Evolutionary conservation across 2,113 vertebrate genomes (phyloP).

Genomic region (Illadopsis cleaveri): DNA sequence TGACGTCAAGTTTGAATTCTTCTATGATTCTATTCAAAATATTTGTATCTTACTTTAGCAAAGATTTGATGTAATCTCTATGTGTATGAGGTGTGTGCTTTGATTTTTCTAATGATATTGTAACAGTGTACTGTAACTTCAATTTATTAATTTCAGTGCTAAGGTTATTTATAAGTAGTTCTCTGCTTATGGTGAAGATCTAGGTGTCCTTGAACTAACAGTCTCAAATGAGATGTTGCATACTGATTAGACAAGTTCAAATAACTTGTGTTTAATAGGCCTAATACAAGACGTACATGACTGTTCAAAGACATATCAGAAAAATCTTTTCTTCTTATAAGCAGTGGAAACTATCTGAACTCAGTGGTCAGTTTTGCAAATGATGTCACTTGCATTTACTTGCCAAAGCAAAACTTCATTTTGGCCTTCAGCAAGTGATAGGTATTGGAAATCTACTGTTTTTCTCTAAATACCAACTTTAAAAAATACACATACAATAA

Average conservation of each 20-base stretch:
- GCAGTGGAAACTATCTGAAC: background rate
- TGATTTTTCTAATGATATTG: constrained; percentile 50
- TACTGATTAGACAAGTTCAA: background rate
- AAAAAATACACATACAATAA: background rate
- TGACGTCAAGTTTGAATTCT: constrained; percentile 33
- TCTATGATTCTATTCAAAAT: constrained; percentile 18
- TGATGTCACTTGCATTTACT: background rate
- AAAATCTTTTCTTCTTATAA: background rate
- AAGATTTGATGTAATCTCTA: constrained; percentile 3
- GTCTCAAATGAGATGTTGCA: background rate
- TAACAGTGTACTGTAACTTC: constrained; percentile 16
- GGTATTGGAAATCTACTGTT: background rate
- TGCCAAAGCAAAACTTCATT: background rate
- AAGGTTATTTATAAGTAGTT: constrained; percentile 22
- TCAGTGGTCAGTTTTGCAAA: background rate
- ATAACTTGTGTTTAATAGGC: background rate
- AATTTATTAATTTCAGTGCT: constrained; percentile 28
- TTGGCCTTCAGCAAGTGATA: background rate
- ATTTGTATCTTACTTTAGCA: constrained; percentile 43
- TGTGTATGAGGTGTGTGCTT: constrained; percentile 16
- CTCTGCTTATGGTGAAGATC: constrained; percentile 7
- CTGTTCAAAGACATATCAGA: background rate
- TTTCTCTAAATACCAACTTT: background rate
- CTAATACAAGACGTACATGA: background rate
- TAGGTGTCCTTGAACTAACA: background rate